Evolutionary conservation across 1,140 invertebrate genomes (phyloP).

Genomic region (Drosophila arizonae): DNA sequence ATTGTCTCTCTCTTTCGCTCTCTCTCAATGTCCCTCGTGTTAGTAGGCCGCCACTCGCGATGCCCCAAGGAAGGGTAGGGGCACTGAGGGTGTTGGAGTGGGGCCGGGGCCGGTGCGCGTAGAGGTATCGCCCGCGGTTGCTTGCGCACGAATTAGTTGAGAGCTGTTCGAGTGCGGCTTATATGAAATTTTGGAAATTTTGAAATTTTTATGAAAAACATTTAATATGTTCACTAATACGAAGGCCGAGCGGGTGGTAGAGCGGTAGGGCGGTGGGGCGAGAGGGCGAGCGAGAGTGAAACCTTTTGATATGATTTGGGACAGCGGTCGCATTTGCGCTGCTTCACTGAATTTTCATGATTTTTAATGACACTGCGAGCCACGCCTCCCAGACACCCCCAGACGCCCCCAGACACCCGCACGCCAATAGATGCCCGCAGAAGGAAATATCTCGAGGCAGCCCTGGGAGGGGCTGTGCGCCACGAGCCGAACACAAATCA

Average conservation of each 20-base stretch:
- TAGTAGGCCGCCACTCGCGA: neutral
- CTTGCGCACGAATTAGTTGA: conserved; percentile 46
- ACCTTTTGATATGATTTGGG: conserved; percentile 51
- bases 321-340: conserved; percentile 62
- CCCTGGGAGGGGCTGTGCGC: neutral
- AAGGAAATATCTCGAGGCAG: conserved; percentile 7
- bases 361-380: conserved; percentile 54
- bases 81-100: conserved; percentile 5
- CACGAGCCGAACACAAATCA: conserved; percentile 32
- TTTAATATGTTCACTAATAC: conserved; percentile 36
- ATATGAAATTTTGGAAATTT: conserved; percentile 52
- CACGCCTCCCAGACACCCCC: conserved; percentile 8
- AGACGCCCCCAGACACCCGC: neutral
- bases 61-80: neutral
- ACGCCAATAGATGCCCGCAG: neutral
- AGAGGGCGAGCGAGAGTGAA: neutral
- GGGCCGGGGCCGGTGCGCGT: neutral
- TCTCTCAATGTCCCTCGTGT: too few relatives aligned
- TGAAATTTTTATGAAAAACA: conserved; percentile 49
- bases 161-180: conserved; percentile 20
- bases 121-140: conserved; percentile 24
- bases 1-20: too few relatives aligned
- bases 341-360: conserved; percentile 72
- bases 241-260: neutral
- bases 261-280: neutral